Evolutionary conservation across 2,888 invertebrate species (phyloP), one percentile per base, ranked within the genome.

Genomic region (Chalcosyrphus nemorum): DNA sequence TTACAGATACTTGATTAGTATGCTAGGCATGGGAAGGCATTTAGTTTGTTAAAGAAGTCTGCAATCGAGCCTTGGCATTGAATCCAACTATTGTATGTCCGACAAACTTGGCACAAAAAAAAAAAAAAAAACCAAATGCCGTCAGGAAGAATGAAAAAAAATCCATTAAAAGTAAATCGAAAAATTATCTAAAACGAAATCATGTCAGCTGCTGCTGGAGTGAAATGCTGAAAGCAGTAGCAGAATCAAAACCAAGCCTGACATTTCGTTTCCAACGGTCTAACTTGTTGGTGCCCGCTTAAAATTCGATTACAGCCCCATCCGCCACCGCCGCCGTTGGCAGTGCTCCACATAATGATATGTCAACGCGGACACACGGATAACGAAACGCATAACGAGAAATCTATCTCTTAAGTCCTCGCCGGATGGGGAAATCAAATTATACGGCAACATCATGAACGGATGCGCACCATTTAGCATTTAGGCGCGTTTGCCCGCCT

Each of bases 181-280:
- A 84, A 80, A 80, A 75, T 84, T 80, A 84, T 84, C 84, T 80
- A 52, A 75, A 74, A 52, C 68, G 70, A 54, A 84, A 84, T 84
- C 80, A 54, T 61, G 71, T 13, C 59, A 54, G 27, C 27, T 27
- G 29, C 59, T 45, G 27, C 27, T 27, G 29, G 9, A 32, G 9
- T 7, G 11, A 43, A 21, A n/a, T n/a, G 7, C 2, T 29, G 7
- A 9, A 11, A 35, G 3, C 5, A 27, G 38, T 24, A 27, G 41
- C 15, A 52, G 57, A 70, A 71, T 54, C 47, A 11, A 43, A 32
- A 29, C 27, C 32, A 11, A 47, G 54, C 13, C 45, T 75, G 65
- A 54, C 54, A 63, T 52, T 77, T 45, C 35, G 47, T 38, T 35
- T 38, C 41, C 6, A n/a, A 32, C 19, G 21, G 17, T 47, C 17